These are phyloP conservation scores for Campaea margaritaria DNA, from an alignment of 2,888 invertebrate species.

Conservation along the genomic window DNA sequence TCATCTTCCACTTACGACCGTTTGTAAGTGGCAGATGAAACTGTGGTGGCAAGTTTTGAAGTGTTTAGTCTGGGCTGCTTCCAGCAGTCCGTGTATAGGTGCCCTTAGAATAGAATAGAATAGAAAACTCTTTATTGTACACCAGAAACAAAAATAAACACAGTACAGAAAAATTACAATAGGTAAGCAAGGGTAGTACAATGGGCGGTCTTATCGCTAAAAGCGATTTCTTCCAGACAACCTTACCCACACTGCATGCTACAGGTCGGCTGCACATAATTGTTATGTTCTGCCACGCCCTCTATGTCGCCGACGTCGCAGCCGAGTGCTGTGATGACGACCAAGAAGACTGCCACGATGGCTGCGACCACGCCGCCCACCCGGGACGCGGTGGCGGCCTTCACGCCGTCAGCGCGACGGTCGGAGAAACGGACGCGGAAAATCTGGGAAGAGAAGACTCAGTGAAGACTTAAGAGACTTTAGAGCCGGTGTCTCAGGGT, in stretches of 20 bases:
- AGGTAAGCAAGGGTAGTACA: no score
- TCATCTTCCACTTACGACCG: no score
- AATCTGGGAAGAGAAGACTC: slow-evolving; percentile 59
- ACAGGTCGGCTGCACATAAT: slow-evolving; percentile 59
- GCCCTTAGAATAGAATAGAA: not conserved
- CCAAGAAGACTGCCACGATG: slow-evolving; percentile 59
- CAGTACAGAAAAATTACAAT: no score
- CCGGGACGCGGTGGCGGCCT: slow-evolving; percentile 68
- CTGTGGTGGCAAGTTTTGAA: no score
- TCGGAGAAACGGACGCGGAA: slow-evolving; percentile 74
- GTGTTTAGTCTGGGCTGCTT: no score
- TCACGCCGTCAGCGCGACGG: slow-evolving; percentile 72
- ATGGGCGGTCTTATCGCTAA: no score
- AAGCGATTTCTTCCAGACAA: no score
- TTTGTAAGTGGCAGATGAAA: no score
- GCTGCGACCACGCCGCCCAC: slow-evolving; percentile 69
- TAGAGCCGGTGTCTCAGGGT: no score
- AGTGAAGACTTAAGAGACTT: not conserved
- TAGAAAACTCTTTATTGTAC: no score
- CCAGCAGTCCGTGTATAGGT: no score
- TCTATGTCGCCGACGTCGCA: slow-evolving; percentile 56
- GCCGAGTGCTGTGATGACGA: slow-evolving; percentile 54
- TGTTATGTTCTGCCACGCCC: slow-evolving; percentile 49
- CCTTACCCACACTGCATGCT: slow-evolving; percentile 63
- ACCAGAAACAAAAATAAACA: no score